Evolutionary conservation across 2,797 vertebrate species (phyloP), one percentile per base, ranked within the genome.

Genomic region (Leucoraja ocellata): DNA sequence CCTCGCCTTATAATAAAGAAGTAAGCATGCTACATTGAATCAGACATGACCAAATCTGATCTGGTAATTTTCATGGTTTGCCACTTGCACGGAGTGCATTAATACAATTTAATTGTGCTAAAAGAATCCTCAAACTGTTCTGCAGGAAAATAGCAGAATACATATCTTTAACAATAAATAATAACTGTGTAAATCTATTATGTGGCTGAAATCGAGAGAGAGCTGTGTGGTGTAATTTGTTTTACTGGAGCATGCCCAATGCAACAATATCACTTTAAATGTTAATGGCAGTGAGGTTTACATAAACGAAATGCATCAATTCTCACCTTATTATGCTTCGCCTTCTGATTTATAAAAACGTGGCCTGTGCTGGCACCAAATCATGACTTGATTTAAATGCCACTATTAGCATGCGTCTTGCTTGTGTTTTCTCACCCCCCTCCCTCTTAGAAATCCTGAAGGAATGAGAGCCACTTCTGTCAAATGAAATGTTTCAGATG

Each of bases 261-360:
- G 84, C 61, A 88, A 91, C 65, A 71, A 74, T 91, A 91, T 91
- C 90, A 74, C 71, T 91, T 91, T 74, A 71, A 91, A 91, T 91
- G 90, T 73, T 91, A 91, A 91, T 91, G 71, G 71, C 68, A 91
- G 65, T 73, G 54, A 91, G 90, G 71, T 91, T 91, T 91, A 91
- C 90, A 73, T 73, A 74, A 91, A 39, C 68, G 71, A 91, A 95
- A 95, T 94, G 95, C 94, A 95, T 94, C 94, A 10, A 73, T 95
- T 95, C 95, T 96, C 94, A 95, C 96, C 95, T 95, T 94, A 95
- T 96, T 95, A 94, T 78, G 95, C 94, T 95, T 95, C 95, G 95
- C 95, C 96, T 95, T 94, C 95, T 96, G 94, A 94, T 95, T 96
- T 95, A 94, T 95, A 95, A 94, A 95, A 95, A 94, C 94, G 93